Evolutionary conservation across 2,888 invertebrate species (phyloP), one percentile per base, ranked within the genome.

Genomic region (Lasioglossum figueresi): DNA sequence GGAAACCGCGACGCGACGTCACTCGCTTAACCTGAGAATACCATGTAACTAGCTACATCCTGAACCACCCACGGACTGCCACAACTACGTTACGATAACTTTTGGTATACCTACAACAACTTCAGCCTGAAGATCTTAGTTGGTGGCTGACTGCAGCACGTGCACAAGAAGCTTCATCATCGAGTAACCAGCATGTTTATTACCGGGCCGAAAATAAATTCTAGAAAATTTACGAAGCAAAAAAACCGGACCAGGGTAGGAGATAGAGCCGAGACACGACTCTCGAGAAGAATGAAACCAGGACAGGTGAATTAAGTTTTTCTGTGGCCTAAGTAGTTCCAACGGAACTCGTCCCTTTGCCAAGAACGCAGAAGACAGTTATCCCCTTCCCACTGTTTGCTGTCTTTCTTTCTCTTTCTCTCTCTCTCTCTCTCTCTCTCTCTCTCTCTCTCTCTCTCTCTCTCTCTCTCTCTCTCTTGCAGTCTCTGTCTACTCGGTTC

Each of bases 301-400:
- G 31, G 72, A 45, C 72, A 45, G 72, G 72, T 72, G 72, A 31
- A 45, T 72, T 45, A 68, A 68, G 68, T 48, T 72, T 72, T 45
- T 31, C 72, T 19, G 19, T 31, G 19, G 23, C 31, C 19, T 48
- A 34, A 48, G 48, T 31, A 19, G 63, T 79, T 83, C 10, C 40
- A 48, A 72, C 31, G 31, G 37, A 40, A 16, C 70, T 3, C 23
- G 48, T n/a, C 27, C 40, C 27, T 56, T 23, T 31, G 43, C 76
- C 59, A 85, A 71, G 45, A 75, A 78, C 72, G 14, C n/a, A 43
- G n/a, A 75, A 71, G 59, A 77, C 59, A 56, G 73, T 76, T 75
- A 63, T 23, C 19, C 12, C n/a, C n/a, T n/a, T 56, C 56, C 12
- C n/a, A 12, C 56, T 56, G n/a, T n/a, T 34, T 8, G 16, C 31